A percentile compares a stretch with the other conserved stretches of the same genome.
Conservation (phyloP, 2,888 invertebrate genomes). For the Sesamia inferens region DNA sequence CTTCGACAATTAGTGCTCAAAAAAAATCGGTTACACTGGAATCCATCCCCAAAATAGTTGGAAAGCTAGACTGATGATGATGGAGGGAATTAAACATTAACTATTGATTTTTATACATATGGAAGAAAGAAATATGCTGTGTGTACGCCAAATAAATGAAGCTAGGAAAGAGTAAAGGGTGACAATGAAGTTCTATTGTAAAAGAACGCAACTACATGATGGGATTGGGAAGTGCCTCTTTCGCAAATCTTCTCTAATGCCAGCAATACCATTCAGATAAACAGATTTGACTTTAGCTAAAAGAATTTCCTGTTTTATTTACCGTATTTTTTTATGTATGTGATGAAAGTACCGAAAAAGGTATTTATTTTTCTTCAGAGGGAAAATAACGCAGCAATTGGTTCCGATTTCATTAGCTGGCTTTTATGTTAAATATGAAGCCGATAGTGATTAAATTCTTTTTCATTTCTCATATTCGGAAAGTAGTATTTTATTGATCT, state of each 20-base stretch:
- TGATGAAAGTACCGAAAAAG: conserved; percentile 3
- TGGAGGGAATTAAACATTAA: no score
- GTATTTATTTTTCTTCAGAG: conserved; percentile 7
- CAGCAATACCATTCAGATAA: conserved; percentile 62
- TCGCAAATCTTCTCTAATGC: conserved; percentile 63
- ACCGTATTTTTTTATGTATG: conserved; percentile 45
- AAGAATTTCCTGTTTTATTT: conserved; percentile 63
- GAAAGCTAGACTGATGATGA: no score
- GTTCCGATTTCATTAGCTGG: background rate
- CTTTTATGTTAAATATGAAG: no score
- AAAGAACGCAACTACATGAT: conserved; percentile 13
- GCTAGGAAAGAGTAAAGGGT: background rate
- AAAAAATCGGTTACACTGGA: no score
- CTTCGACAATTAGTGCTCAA: no score
- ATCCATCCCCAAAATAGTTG: no score
- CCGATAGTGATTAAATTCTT: no score
- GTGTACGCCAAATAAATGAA: no score
- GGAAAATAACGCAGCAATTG: conserved; percentile 11
- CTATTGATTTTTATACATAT: background rate
- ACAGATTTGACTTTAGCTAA: conserved; percentile 65
- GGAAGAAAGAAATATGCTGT: background rate
- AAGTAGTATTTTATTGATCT: no score
- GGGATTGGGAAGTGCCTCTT: conserved; percentile 31
- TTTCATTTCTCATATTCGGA: no score
- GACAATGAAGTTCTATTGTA: background rate